These are phyloP conservation scores for Oryzias celebensis DNA, from an alignment of 2,113 vertebrate species.

Conservation along the genomic window DNA sequence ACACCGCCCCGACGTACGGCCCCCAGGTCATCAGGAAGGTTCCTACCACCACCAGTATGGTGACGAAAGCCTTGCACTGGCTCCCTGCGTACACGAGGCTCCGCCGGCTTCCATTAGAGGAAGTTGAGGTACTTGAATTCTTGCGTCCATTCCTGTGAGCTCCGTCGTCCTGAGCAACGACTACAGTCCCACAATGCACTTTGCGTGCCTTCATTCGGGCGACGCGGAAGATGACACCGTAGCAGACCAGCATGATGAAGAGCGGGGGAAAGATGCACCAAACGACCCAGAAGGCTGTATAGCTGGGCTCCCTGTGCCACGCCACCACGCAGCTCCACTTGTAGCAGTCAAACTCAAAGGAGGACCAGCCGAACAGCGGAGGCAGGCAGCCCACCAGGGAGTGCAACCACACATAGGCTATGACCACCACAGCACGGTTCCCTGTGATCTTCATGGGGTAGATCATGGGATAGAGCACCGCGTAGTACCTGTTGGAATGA, in stretches of 20 bases:
- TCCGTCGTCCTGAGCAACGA: constrained; percentile 81
- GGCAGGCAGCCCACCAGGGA: constrained; percentile 92
- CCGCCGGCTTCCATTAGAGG: constrained; percentile 88
- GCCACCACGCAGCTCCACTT: constrained; percentile 97
- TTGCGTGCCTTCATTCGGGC: constrained; percentile 96
- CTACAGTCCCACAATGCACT: constrained; percentile 89
- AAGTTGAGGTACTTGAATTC: constrained; percentile 93
- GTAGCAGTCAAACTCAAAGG: constrained; percentile 93
- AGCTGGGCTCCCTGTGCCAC: constrained; percentile 88
- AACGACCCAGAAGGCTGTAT: constrained; percentile 92
- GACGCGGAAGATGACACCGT: constrained; percentile 94
- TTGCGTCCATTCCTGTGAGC: constrained; percentile 85
- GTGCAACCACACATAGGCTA: constrained; percentile 94
- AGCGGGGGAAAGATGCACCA: constrained; percentile 92
- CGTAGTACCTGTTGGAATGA: constrained; percentile 86
- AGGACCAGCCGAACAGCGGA: constrained; percentile 94
- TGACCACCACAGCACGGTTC: constrained; percentile 88
- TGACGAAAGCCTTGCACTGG: constrained; percentile 95
- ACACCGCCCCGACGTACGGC: constrained; percentile 91
- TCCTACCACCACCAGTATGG: constrained; percentile 94
- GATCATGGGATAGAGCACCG: constrained; percentile 97
- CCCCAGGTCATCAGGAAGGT: constrained; percentile 94
- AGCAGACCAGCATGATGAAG: constrained; percentile 89
- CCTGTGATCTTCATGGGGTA: constrained; percentile 99
- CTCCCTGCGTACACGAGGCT: constrained; percentile 93